Base-by-base conservation (phyloP, 2,113 vertebrate genomes). In the Rhagologus leucostigma region DNA sequence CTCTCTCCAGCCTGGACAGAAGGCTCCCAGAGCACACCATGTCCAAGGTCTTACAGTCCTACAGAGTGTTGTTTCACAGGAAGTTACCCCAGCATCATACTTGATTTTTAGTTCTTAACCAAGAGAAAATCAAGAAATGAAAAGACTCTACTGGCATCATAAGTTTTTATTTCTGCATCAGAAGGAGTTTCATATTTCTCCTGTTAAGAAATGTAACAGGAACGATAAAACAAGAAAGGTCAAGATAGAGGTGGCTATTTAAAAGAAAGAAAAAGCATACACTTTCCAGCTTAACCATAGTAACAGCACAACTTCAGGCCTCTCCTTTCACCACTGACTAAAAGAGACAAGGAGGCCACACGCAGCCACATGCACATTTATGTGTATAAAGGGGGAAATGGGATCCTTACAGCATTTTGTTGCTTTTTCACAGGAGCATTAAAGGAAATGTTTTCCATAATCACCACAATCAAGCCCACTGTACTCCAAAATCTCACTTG, bases 141-240 rank as follows among this genome's bases (percentile, higher is more conserved):
- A 5, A 80, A 44, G 14, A 44, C 11, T 22, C 50, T 39, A 20
- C 4, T 21, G 5, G 27, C 26, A 67, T 37, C 0, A 0, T 13
- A 83, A 79, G 22, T 26, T 81, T 29, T 33, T 67, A 16, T 49
- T 67, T 89, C 69, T 50, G 15, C 22, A 89, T 13, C 23, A 94
- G 57, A 70, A 70, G 50, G 7, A 23, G 15, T 59, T 68, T 47
- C 35, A 2, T 35, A 42, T 63, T 82, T 87, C 41, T 82, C 39
- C n/a, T 13, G 7, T 39, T 41, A 84, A 47, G 13, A 71, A 76
- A 55, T 0, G 0, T 37, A 63, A 46, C 14, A 49, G 74, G 35
- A 37, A 49, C 7, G 30, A 84, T 21, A 81, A 70, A 91, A 50
- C 37, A 86, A 87, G 41, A 12, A 57, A 69, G 18, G 52, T 67